Evolutionary conservation across 2,797 vertebrate genomes (phyloP).

Genomic region (Microctenopoma stevenorrisi): DNA sequence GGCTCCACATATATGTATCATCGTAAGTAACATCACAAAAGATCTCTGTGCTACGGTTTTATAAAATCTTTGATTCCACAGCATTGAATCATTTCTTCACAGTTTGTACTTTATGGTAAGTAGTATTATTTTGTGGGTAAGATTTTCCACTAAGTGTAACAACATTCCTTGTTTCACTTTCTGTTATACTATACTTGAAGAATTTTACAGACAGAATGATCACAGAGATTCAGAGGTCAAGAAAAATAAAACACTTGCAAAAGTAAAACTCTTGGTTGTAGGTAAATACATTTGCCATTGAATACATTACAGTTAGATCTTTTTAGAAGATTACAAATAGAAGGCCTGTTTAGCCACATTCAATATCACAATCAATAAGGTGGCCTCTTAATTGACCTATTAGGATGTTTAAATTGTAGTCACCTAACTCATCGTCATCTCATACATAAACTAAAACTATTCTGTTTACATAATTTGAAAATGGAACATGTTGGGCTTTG

Average conservation of each 20-base stretch:
- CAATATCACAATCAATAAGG: constrained; percentile 33
- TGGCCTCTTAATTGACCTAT: constrained; percentile 32
- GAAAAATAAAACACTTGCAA: constrained; percentile 25
- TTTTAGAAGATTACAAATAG: constrained; percentile 21
- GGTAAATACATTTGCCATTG: constrained; percentile 32
- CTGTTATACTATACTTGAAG: constrained; percentile 40
- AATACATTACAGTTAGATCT: constrained; percentile 20
- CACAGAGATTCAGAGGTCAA: constrained; percentile 34
- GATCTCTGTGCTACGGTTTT: constrained; percentile 32
- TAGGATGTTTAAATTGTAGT: constrained; percentile 19
- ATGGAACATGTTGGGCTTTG: constrained; percentile 45
- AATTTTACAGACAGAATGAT: constrained; percentile 56
- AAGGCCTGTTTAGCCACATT: constrained; percentile 31
- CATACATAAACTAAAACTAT: constrained; percentile 38
- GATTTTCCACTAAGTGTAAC: constrained; percentile 59
- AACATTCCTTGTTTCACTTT: constrained; percentile 36
- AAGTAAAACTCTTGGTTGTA: constrained; percentile 26
- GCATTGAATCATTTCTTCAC: constrained; percentile 67
- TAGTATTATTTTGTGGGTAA: constrained; percentile 58
- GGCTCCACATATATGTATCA: constrained; percentile 72
- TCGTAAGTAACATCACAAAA: constrained; percentile 63
- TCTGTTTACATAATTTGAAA: constrained; percentile 43
- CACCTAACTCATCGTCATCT: constrained; percentile 31
- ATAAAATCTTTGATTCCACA: constrained; percentile 61
- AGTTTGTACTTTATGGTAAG: constrained; percentile 49